These are phyloP conservation scores for Syngnathus scovelli DNA, from an alignment of 2,113 vertebrate species.

Conservation along the genomic window DNA sequence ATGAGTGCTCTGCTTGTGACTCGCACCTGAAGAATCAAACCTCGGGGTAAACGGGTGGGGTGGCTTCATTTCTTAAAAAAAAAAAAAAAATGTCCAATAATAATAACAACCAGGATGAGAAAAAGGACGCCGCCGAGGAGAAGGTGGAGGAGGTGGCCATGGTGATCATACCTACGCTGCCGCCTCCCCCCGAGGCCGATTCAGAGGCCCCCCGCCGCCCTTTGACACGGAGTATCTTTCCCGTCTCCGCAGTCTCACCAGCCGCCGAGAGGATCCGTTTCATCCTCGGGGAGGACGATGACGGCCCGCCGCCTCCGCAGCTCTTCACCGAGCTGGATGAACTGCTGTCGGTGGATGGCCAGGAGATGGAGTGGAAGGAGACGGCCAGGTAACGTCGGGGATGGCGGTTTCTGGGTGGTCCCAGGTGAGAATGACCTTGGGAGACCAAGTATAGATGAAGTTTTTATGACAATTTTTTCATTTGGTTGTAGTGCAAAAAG, in stretches of 20 bases:
- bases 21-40: constrained; percentile 5
- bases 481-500: not conserved
- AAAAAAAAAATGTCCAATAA: constrained; percentile 61
- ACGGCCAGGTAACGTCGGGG: constrained; percentile 82
- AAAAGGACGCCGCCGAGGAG: constrained; percentile 45
- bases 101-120: constrained; percentile 64
- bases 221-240: constrained; percentile 86
- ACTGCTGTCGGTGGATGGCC: constrained; percentile 87
- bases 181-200: constrained; percentile 57
- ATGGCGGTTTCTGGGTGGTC: too few species aligned
- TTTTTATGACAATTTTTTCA: not conserved
- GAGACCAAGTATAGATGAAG: not conserved
- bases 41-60: not conserved
- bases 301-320: constrained; percentile 87
- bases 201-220: constrained; percentile 44
- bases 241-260: constrained; percentile 86
- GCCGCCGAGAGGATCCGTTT: constrained; percentile 94
- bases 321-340: constrained; percentile 98
- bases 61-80: not conserved
- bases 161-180: constrained; percentile 45
- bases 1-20: constrained; percentile 43
- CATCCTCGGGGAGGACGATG: constrained; percentile 95
- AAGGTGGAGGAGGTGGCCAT: constrained; percentile 39
- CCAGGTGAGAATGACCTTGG: too few species aligned
- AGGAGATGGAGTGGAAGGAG: constrained; percentile 99